Evolutionary conservation across 2,888 invertebrate species (phyloP).

Genomic region (Phyto melanocephala): DNA sequence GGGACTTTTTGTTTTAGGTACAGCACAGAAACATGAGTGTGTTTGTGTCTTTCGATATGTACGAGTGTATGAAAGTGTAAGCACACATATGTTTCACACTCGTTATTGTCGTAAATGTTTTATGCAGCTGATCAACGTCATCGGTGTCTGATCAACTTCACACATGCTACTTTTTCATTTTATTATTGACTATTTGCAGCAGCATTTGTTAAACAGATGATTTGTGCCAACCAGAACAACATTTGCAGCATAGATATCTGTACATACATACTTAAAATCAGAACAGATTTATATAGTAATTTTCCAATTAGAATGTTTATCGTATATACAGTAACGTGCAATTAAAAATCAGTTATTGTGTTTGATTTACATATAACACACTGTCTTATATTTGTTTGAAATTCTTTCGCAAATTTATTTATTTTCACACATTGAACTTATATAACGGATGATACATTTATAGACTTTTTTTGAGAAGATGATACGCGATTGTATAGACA

Average conservation of each 20-base stretch:
- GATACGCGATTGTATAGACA: too few species aligned
- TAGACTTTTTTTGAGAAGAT: too few species aligned
- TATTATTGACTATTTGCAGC: slow-evolving; percentile 48
- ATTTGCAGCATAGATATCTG: slow-evolving; percentile 34
- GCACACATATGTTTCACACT: slow-evolving; percentile 58
- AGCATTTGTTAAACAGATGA: slow-evolving; percentile 65
- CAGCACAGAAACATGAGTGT: slow-evolving; percentile 5
- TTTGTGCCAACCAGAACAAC: slow-evolving; percentile 31
- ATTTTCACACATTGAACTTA: too few species aligned
- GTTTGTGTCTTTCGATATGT: neutral
- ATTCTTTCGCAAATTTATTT: too few species aligned
- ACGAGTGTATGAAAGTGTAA: neutral
- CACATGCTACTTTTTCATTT: slow-evolving; percentile 44
- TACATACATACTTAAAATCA: neutral
- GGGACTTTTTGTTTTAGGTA: slow-evolving; percentile 33
- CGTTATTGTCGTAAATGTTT: neutral
- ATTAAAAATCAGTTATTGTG: too few species aligned
- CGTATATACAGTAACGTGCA: too few species aligned
- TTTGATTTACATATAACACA: too few species aligned
- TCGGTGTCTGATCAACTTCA: slow-evolving; percentile 42
- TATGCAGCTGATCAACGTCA: slow-evolving; percentile 44
- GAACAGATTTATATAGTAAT: neutral
- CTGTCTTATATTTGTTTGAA: too few species aligned
- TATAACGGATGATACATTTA: too few species aligned
- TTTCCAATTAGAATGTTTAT: neutral